Evolutionary conservation across 2,888 invertebrate genomes (phyloP), one percentile per base, ranked within the genome.

Genomic region (Cheilosia vulpina): DNA sequence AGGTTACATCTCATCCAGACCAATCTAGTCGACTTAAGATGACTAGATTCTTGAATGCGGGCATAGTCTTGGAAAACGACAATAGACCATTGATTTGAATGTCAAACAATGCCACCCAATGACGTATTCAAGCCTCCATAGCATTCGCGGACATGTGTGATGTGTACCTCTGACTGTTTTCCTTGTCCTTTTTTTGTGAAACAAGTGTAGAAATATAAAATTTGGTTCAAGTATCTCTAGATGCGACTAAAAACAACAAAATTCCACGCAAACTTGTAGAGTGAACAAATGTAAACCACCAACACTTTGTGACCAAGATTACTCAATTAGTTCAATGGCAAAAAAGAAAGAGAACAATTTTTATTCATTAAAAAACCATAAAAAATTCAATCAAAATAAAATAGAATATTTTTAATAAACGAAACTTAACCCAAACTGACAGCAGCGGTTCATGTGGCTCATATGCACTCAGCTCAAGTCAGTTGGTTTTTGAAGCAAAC

Each of bases 401-500:
- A 47, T 66, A 68, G 38, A 69, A 69, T 57, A 68, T 68, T 73
- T 27, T 63, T 41, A 58, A 65, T 17, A 1, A 53, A 45, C 19
- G 47, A 41, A 63, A 19, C 41, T 19, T 13, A 15, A 50, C 62
- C 13, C 15, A 2, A 41, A 27, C 55, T 19, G n/a, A 21, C 68
- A 9, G 31, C 55, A 17, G 13, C 13, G 19, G 45, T 17, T 55
- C 45, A 69, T 45, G 6, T 13, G 19, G 55, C 13, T 55, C 45
- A 69, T 45, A 45, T 2, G 34, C 50, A 66, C 41, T 55, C 65
- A 65, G 60, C 71, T 60, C 55, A 69, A 58, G 80, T 60, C 60
- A 66, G 50, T 69, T 79, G 57, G 57, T 71, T 80, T 76, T 80
- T 71, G 60, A 66, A 81, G 72, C 77, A 72, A 72, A 13, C 1